phyloP scores from a whole-genome alignment of 2,113 vertebrate species.

The Procavia capensis region DNA sequence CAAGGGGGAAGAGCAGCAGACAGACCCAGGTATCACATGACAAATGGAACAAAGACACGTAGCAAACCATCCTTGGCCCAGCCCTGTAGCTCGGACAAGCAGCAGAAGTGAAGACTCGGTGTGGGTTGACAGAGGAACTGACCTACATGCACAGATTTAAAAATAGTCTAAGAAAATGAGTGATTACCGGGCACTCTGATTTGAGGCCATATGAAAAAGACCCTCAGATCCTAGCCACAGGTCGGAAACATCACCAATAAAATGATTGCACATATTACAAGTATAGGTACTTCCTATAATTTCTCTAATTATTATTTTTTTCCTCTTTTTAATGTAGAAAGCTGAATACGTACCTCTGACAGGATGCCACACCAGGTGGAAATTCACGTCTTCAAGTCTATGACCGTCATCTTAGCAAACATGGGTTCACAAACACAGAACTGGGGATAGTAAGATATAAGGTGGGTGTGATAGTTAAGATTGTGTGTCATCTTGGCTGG shows the following conservation, averaged over 20 bases:
- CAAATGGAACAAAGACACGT: not conserved
- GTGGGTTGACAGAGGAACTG: not conserved
- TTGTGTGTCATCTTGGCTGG: too few species aligned
- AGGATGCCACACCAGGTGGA: not conserved
- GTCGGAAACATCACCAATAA: not conserved
- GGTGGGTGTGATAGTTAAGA: not conserved
- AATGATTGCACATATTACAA: not conserved
- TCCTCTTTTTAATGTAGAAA: not conserved
- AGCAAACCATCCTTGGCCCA: not conserved
- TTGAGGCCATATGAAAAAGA: not conserved
- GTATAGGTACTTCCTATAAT: not conserved
- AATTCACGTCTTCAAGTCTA: not conserved
- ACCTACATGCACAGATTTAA: not conserved
- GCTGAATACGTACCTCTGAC: not conserved
- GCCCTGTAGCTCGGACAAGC: not conserved
- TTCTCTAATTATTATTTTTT: constrained; percentile 13
- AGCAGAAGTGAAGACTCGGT: not conserved
- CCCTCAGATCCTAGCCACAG: not conserved
- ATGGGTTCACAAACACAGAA: not conserved
- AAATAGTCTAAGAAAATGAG: constrained; percentile 18
- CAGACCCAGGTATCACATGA: too few species aligned
- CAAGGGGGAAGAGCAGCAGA: not conserved
- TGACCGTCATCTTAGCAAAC: not conserved
- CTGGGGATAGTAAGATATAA: not conserved
- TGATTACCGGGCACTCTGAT: not conserved